Base-by-base conservation (phyloP, 1,140 invertebrate genomes). In the Laupala kohalensis region DNA sequence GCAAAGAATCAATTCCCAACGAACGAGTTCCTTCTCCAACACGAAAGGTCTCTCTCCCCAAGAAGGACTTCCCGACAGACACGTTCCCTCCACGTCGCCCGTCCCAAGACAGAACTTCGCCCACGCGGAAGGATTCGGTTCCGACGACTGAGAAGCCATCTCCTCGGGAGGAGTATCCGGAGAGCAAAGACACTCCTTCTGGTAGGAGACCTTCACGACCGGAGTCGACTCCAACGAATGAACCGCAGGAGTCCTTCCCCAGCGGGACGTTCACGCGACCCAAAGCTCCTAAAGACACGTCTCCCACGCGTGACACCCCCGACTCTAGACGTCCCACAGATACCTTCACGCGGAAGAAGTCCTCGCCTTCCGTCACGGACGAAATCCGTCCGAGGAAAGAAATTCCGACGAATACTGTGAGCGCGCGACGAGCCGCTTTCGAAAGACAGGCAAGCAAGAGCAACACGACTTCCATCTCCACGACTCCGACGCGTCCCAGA, bases 1-100 rank as follows among this genome's bases (percentile, higher is more conserved):
- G 70, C 63, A 66, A 71, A 65, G 28, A 29, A 5, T 69, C 68
- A 37, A 28, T 15, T 29, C 69, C 69, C 13, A 25, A 63, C 23
- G 53, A 15, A 4, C 27, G 28, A n/a, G 67, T 29, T 5, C 5
- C 25, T 2, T 68, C 67, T 23, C 67, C 67, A 2, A 6, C 6
- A 28, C 27, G 67, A n/a, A 68, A 68, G 19, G 53, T 24, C 9
- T 70, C 53, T 13, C 37, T 53, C n/a, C 53, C 69, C 4, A 70
- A 25, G 25, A 25, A 15, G 24, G 63, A 70, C 19, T 23, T 23
- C 27, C 67, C 28, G 6, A 37, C 15, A 27, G 67, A 68, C 6
- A 37, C 2, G 4, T 68, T 29, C 29, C 28, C 28, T 4, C 3
- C 9, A 19, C 37, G 37, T 19, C 9, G 19, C 9, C 37, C 37